These are phyloP conservation scores for Drosophila neotestacea DNA, from an alignment of 2,888 invertebrate species.

Conservation along the genomic window DNA sequence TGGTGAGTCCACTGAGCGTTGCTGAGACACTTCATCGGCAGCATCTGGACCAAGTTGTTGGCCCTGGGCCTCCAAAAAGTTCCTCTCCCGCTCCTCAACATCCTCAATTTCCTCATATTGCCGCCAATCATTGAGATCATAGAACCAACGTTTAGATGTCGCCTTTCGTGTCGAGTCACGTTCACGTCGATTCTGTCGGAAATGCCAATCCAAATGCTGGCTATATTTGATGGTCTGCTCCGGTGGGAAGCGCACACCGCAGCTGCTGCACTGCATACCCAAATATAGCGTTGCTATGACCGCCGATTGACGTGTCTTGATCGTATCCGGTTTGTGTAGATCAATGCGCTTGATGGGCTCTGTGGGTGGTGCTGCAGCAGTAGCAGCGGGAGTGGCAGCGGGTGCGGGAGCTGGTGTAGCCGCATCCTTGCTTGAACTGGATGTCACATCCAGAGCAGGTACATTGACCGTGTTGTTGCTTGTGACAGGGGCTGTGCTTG, in stretches of 20 bases:
- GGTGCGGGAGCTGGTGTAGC: conserved; percentile 23
- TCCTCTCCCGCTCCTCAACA: conserved; percentile 94
- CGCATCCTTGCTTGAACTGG: conserved; percentile 29
- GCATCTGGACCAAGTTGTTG: conserved; percentile 87
- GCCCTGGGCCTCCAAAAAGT: conserved; percentile 93
- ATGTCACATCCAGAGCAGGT: conserved; percentile 22
- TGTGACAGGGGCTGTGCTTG: conserved; percentile 25
- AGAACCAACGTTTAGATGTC: conserved; percentile 95
- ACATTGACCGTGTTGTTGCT: conserved; percentile 19
- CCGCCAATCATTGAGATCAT: conserved; percentile 95
- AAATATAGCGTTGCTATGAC: conserved; percentile 91
- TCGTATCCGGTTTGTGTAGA: conserved; percentile 89
- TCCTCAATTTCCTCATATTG: conserved; percentile 97
- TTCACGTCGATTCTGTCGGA: conserved; percentile 95
- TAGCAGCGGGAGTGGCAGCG: conserved; percentile 2
- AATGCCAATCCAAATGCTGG: conserved; percentile 99
- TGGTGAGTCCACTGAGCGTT: conserved; percentile 87
- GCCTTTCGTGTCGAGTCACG: conserved; percentile 94
- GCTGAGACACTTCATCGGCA: conserved; percentile 87
- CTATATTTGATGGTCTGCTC: conserved; percentile 95
- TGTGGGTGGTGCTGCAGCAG: conserved; percentile 21
- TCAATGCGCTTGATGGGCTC: conserved; percentile 88
- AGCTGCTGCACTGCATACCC: conserved; percentile 98
- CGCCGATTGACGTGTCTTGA: conserved; percentile 91
- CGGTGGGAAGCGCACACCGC: conserved; percentile 96